phyloP scores from a whole-genome alignment of 2,888 invertebrate species.

The Cerastis rubricosa region DNA sequence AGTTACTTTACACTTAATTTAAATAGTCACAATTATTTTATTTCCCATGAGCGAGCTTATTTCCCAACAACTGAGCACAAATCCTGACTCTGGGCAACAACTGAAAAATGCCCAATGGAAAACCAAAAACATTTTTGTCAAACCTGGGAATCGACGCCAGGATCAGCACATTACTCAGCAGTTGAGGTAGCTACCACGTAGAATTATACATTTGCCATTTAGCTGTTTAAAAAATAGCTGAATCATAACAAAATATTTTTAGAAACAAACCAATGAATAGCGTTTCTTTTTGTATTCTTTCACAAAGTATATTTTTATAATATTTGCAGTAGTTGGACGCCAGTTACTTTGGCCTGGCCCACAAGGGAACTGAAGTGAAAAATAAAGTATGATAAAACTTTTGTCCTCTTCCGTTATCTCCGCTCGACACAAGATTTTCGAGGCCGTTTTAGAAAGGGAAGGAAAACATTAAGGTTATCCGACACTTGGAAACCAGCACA shows the following conservation, averaged over 20 bases:
- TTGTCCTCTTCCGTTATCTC: constrained; percentile 58
- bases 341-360: constrained; percentile 36
- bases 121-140: background rate
- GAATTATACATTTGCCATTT: background rate
- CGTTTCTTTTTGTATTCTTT: constrained; percentile 4
- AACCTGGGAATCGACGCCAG: background rate
- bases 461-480: constrained; percentile 50
- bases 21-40: too few relatives aligned
- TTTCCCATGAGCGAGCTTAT: background rate
- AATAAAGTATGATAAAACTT: constrained; percentile 66
- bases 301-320: constrained; percentile 38
- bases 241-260: background rate
- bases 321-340: constrained; percentile 27
- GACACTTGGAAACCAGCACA: constrained; percentile 33
- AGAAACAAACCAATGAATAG: constrained; percentile 1
- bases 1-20: too few relatives aligned
- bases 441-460: constrained; percentile 45
- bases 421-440: constrained; percentile 59
- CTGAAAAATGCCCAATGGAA: background rate
- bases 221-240: background rate
- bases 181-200: background rate
- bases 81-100: background rate
- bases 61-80: background rate
- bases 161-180: background rate
- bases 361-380: constrained; percentile 56